These are phyloP conservation scores for Ptiloglossa arizonensis DNA, from an alignment of 1,140 invertebrate species.

Conservation along the genomic window DNA sequence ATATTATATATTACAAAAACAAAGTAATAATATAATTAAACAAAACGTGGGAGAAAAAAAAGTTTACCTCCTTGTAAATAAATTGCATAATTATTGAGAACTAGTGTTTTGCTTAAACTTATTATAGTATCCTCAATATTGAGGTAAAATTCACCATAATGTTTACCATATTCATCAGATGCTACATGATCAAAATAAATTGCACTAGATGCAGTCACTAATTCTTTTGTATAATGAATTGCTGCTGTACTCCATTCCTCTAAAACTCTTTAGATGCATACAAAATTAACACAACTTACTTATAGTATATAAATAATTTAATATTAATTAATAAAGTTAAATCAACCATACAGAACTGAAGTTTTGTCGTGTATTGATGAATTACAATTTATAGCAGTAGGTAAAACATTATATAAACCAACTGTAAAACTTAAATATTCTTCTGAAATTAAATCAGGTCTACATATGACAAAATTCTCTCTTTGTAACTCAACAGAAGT, in stretches of 20 bases:
- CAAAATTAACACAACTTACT: not conserved
- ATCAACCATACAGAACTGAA: conserved; percentile 44
- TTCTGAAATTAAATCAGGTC: conserved; percentile 45
- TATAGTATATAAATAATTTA: not conserved
- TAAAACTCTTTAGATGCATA: conserved; percentile 49
- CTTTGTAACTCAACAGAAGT: conserved; percentile 49
- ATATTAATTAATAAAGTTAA: conserved; percentile 1
- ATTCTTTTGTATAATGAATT: conserved; percentile 63
- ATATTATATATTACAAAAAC: conserved; percentile 1
- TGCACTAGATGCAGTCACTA: conserved; percentile 55
- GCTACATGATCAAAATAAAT: conserved; percentile 68
- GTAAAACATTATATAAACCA: conserved; percentile 71
- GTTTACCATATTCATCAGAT: conserved; percentile 51
- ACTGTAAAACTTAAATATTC: conserved; percentile 65
- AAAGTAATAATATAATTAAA: not conserved
- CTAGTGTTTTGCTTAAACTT: conserved; percentile 63
- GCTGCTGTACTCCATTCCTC: conserved; percentile 64
- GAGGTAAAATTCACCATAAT: conserved; percentile 73
- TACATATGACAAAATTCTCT: conserved; percentile 59
- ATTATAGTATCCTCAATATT: conserved; percentile 62
- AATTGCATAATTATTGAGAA: conserved; percentile 64
- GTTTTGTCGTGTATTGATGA: conserved; percentile 26
- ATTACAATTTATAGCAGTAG: conserved; percentile 40
- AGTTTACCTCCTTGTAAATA: conserved; percentile 62
- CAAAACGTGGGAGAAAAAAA: not conserved